Percentiles rank a stretch among this genome's conserved stretches.
These are phyloP conservation scores for Melanotaenia pygmaea DNA, from an alignment of 2,797 vertebrate species.

Conservation along the genomic window DNA sequence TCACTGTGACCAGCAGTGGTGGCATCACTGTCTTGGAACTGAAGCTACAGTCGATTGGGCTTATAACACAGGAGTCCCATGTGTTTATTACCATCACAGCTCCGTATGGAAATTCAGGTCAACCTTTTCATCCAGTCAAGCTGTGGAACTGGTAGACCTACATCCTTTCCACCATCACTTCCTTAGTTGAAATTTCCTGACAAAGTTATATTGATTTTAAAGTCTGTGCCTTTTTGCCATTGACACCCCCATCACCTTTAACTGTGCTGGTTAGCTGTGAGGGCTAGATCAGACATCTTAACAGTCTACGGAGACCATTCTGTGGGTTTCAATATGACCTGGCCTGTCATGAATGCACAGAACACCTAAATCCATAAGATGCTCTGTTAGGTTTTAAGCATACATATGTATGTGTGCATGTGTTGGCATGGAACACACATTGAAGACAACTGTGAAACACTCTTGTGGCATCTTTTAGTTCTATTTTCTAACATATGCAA, in stretches of 20 bases:
- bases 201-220: slow-evolving; percentile 4
- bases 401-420: slow-evolving; percentile 59
- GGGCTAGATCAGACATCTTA: slow-evolving; percentile 56
- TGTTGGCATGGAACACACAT: slow-evolving; percentile 55
- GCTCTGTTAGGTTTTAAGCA: slow-evolving; percentile 43
- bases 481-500: slow-evolving; percentile 54
- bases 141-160: slow-evolving; percentile 54
- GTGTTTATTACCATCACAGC: slow-evolving; percentile 20
- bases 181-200: slow-evolving; percentile 11
- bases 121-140: slow-evolving; percentile 27
- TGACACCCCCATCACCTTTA: slow-evolving; percentile 25
- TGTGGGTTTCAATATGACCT: slow-evolving; percentile 49
- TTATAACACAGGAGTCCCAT: slow-evolving; percentile 13
- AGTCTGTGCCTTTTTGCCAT: slow-evolving; percentile 36
- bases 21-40: slow-evolving; percentile 41
- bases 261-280: slow-evolving; percentile 62
- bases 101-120: slow-evolving; percentile 68
- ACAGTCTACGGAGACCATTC: slow-evolving; percentile 60
- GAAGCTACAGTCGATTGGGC: slow-evolving; percentile 51
- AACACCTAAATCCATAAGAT: slow-evolving; percentile 50
- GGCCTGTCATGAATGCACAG: slow-evolving; percentile 32
- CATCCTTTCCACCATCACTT: slow-evolving; percentile 66
- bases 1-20: slow-evolving; percentile 56
- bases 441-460: slow-evolving; percentile 64
- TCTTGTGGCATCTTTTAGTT: slow-evolving; percentile 50